Base-by-base conservation (phyloP, 23 tunicate genomes). In the Trididemnum nubilum region DNA sequence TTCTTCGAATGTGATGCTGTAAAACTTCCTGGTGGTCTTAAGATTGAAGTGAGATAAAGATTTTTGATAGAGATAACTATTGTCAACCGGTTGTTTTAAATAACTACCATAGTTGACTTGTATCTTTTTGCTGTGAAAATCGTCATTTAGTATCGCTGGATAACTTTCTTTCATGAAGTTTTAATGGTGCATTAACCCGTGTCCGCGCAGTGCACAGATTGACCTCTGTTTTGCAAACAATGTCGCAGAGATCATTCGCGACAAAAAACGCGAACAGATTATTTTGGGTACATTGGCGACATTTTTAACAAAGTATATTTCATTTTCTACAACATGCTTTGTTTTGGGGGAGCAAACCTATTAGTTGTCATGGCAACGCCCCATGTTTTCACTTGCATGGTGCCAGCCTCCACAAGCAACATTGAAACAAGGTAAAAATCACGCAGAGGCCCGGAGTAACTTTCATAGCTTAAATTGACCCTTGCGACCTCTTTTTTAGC, bases 111-210 rank as follows among this genome's bases (percentile, higher is more conserved):
- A n/a, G n/a, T n/a, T n/a, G n/a, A n/a, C n/a, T n/a, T n/a, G n/a
- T n/a, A n/a, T n/a, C n/a, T n/a, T n/a, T n/a, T n/a, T n/a, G n/a
- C n/a, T n/a, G n/a, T n/a, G n/a, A n/a, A n/a, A n/a, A n/a, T n/a
- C n/a, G n/a, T n/a, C n/a, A n/a, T n/a, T n/a, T n/a, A n/a, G n/a
- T n/a, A n/a, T n/a, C n/a, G n/a, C 22, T 63, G 32, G 5, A 23
- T 63, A 63, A 63, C 70, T 44, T 44, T 31, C 38, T 33, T 34
- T 31, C 32, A 12, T 26, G 23, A 27, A 12, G 9, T 70, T 34
- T 33, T 64, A 80, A 80, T 80, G 84, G 84, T 80, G 84, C 84
- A 67, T 64, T 80, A 64, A 31, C 57, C 72, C 84, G 84, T 64
- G 57, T 33, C 84, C n/a, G 31, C 37, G 31, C 28, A n/a, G 52